Evolutionary conservation across 2,797 vertebrate species (phyloP).

Genomic region (Hypotaenidia philippensis): DNA sequence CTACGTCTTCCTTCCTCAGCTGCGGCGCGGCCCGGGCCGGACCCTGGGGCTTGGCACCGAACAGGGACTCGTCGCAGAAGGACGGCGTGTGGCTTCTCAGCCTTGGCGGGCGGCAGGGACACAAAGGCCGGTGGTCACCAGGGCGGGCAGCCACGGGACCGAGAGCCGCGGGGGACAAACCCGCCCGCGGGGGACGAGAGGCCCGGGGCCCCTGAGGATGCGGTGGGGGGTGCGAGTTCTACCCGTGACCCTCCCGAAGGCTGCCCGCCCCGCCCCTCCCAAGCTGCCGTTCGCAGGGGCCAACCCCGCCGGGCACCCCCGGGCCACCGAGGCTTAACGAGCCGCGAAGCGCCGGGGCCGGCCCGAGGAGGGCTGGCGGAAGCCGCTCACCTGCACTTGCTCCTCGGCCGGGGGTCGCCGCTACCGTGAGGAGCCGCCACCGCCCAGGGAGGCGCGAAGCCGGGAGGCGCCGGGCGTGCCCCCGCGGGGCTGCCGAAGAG

Average conservation of each 20-base stretch:
- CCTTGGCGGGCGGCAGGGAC: conserved; percentile 15
- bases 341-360: not conserved
- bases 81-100: conserved; percentile 70
- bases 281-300: not conserved
- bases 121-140: not conserved
- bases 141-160: not conserved
- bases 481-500: conserved; percentile 72
- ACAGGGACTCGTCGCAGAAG: conserved; percentile 83
- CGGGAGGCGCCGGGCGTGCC: not conserved
- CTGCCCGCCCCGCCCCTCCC: not conserved
- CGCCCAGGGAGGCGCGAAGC: conserved; percentile 77
- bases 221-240: too few relatives aligned
- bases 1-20: conserved; percentile 51
- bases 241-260: too few relatives aligned
- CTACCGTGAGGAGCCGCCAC: not conserved
- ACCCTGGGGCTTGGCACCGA: conserved; percentile 49
- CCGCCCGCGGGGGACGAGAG: too few relatives aligned
- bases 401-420: not conserved
- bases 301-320: too few relatives aligned
- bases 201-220: too few relatives aligned
- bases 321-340: not conserved
- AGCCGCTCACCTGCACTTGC: not conserved
- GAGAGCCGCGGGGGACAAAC: too few relatives aligned
- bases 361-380: not conserved
- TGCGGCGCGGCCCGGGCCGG: conserved; percentile 11